Evolutionary conservation across 2,797 vertebrate species (phyloP).

Genomic region (Apogon talboti): DNA sequence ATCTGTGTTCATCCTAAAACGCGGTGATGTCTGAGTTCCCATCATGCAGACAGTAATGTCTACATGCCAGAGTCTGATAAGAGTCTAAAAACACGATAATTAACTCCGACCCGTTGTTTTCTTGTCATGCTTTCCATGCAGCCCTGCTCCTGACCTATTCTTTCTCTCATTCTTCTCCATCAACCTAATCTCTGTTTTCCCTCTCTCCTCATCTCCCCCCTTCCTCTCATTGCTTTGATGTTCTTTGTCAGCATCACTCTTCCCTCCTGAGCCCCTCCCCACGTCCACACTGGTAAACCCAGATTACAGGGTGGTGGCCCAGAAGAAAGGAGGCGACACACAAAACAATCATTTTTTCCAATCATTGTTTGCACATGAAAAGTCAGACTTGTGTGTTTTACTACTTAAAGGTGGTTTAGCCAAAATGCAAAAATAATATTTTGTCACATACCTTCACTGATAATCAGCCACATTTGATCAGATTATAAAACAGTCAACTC

Average conservation of each 20-base stretch:
- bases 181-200: constrained; percentile 58
- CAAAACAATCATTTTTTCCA: constrained; percentile 61
- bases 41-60: constrained; percentile 29
- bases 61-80: constrained; percentile 50
- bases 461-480: background rate
- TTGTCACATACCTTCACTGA: constrained; percentile 1
- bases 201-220: constrained; percentile 21
- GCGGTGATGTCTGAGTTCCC: constrained; percentile 10
- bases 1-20: constrained; percentile 45
- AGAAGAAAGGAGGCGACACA: constrained; percentile 34
- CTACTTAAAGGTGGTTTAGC: constrained; percentile 4
- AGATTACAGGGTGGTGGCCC: constrained; percentile 64
- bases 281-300: constrained; percentile 50
- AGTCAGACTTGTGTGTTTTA: background rate
- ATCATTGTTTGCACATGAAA: constrained; percentile 25
- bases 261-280: constrained; percentile 8
- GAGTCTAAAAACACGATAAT: constrained; percentile 53
- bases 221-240: constrained; percentile 66
- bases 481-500: too few relatives aligned
- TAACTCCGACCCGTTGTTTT: constrained; percentile 58
- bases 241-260: constrained; percentile 70
- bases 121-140: constrained; percentile 40
- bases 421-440: background rate
- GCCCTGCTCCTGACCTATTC: constrained; percentile 53
- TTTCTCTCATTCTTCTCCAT: constrained; percentile 63